Conservation (phyloP, 2,888 invertebrate genomes). For the Poecilobothrus nobilitatus region DNA sequence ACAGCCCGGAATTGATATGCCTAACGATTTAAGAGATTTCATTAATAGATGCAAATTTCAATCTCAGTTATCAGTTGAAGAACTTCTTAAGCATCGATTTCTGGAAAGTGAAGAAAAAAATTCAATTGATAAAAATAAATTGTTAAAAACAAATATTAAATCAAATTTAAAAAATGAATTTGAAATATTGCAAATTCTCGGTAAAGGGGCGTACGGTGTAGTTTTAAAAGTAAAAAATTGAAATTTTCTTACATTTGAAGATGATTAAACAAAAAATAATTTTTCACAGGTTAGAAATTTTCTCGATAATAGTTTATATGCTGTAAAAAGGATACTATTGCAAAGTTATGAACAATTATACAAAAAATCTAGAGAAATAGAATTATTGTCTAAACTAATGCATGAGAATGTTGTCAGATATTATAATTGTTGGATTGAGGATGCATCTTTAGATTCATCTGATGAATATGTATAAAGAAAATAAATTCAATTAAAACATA, state of each 20-base stretch:
- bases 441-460: slow-evolving; percentile 42
- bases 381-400: slow-evolving; percentile 82
- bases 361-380: slow-evolving; percentile 92
- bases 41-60: slow-evolving; percentile 38
- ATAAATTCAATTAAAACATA: slow-evolving; percentile 16
- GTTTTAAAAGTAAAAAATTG: slow-evolving; percentile 70
- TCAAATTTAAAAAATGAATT: slow-evolving; percentile 59
- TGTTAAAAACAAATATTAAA: too few relatives aligned
- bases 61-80: slow-evolving; percentile 8
- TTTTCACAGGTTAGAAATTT: slow-evolving; percentile 70
- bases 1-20: slow-evolving; percentile 38
- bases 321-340: slow-evolving; percentile 85
- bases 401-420: slow-evolving; percentile 97
- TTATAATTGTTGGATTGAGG: slow-evolving; percentile 96
- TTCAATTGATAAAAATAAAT: slow-evolving; percentile 45
- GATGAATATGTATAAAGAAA: slow-evolving; percentile 42
- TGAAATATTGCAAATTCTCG: slow-evolving; percentile 35
- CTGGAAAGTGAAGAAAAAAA: slow-evolving; percentile 64
- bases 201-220: slow-evolving; percentile 93
- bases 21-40: slow-evolving; percentile 42
- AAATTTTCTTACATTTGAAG: neutral
- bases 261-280: neutral
- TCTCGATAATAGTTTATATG: slow-evolving; percentile 86
- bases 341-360: slow-evolving; percentile 73
- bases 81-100: slow-evolving; percentile 21